Base-by-base conservation (phyloP, 2,797 vertebrate species). In the Girardinus metallicus region DNA sequence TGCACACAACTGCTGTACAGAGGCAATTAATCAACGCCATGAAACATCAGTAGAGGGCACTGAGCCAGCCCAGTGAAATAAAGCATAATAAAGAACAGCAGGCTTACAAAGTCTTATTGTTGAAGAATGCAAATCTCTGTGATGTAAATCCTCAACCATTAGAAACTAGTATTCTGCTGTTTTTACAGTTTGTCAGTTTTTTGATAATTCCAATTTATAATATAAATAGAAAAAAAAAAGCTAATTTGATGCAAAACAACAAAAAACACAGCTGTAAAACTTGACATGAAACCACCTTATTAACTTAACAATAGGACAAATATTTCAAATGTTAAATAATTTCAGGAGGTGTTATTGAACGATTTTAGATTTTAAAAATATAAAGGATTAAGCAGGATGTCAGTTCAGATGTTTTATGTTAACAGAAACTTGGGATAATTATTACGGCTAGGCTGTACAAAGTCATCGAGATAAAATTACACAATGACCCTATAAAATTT, bases 101-200 rank as follows among this genome's bases (percentile, higher is more conserved):
- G 80, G 78, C 66, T 72, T 74, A 90, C 84, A 94, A 89, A 86
- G 86, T 77, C 85, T 82, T 81, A 85, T 85, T 93, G 90, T 93
- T 84, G 78, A 70, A 80, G 73, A 60, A 70, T 64, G 86, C 29
- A 80, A 80, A 66, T 78, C 73, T 72, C 78, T 77, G 81, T 90
- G 85, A 91, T 79, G 70, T 78, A 84, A 83, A 64, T 87, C 68
- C 55, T 73, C 49, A 76, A 74, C 73, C 82, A 83, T n/a, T 73
- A 76, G 81, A 57, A 83, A 86, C 82, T 83, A 11, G 43, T 43
- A 2, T 21, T 12, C 11, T n/a, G 34, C n/a, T 53, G 60, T 55
- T 49, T 34, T 49, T 46, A 39, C 13, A 1, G 47, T 71, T 43
- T 39, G 47, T 26, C 23, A 31, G 8, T 64, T 62, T 62, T 29